Conservation (phyloP, 2,797 vertebrate species). For the Melanotaenia parkinsoni region DNA sequence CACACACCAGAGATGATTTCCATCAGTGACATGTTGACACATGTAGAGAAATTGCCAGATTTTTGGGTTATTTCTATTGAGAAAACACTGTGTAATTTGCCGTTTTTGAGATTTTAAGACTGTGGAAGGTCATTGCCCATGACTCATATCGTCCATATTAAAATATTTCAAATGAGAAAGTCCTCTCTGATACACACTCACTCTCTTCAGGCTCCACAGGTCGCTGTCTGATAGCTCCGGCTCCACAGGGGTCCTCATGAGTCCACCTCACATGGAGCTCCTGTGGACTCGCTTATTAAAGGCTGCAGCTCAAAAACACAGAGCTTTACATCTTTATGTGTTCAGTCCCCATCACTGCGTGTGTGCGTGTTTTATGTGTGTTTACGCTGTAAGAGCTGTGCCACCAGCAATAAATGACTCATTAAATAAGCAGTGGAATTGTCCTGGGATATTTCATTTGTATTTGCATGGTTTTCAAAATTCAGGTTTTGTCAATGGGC, state of each 20-base stretch:
- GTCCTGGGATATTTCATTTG: conserved; percentile 10
- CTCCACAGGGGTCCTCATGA: conserved; percentile 50
- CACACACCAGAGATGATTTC: too few relatives aligned
- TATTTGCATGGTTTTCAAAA: not conserved
- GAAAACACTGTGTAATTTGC: too few relatives aligned
- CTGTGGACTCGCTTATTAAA: conserved; percentile 66
- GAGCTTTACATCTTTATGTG: conserved; percentile 46
- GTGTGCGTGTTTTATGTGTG: conserved; percentile 20
- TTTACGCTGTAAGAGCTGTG: conserved; percentile 14
- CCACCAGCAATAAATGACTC: conserved; percentile 22
- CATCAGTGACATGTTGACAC: too few relatives aligned
- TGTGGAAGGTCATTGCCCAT: conserved; percentile 28
- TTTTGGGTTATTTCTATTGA: too few relatives aligned
- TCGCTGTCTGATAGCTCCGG: conserved; percentile 65
- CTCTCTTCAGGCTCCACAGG: conserved; percentile 44
- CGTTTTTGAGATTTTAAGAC: not conserved
- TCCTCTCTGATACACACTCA: conserved; percentile 28
- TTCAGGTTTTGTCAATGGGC: not conserved
- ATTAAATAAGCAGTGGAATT: conserved; percentile 41
- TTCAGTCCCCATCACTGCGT: conserved; percentile 19
- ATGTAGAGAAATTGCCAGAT: too few relatives aligned
- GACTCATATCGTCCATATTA: conserved; percentile 36
- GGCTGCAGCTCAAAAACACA: conserved; percentile 55
- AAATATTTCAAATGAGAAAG: conserved; percentile 52
- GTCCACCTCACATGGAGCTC: conserved; percentile 58